Conservation (phyloP, 92 coral and sea anemone genomes). For the Zoanthus sociatus region DNA sequence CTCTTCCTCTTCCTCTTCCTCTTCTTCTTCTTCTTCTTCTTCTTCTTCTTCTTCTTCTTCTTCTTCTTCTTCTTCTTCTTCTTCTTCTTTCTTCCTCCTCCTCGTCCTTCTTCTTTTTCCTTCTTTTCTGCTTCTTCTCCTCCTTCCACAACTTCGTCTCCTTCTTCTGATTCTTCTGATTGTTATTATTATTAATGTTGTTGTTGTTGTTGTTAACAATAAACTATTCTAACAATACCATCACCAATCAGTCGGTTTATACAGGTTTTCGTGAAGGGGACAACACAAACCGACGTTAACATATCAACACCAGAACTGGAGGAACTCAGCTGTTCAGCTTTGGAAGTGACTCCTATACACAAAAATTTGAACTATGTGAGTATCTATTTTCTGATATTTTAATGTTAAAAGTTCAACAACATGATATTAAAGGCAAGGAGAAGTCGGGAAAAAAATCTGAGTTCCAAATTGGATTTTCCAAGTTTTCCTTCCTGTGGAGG, state of each 20-base stretch:
- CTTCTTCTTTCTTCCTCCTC: too few species aligned
- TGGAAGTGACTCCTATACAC: slow-evolving; percentile 65
- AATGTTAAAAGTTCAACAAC: neutral
- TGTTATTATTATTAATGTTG: neutral
- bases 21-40: too few species aligned
- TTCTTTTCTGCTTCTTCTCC: too few species aligned
- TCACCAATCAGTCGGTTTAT: slow-evolving; percentile 71
- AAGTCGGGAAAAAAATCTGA: too few species aligned
- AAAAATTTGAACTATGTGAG: slow-evolving; percentile 67
- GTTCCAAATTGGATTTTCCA: too few species aligned
- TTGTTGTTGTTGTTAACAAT: neutral
- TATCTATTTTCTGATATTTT: slow-evolving; percentile 18
- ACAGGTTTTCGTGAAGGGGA: slow-evolving; percentile 73
- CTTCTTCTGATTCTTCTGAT: too few species aligned
- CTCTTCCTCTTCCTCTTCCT: too few species aligned
- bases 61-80: too few species aligned
- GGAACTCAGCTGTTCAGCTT: slow-evolving; percentile 56
- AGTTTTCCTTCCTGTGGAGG: neutral
- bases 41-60: too few species aligned
- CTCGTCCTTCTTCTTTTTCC: too few species aligned
- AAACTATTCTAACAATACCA: neutral
- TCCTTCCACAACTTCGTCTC: too few species aligned
- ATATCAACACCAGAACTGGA: slow-evolving; percentile 67
- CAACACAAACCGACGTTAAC: slow-evolving; percentile 58
- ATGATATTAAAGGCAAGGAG: too few species aligned